Evolutionary conservation across 2,113 vertebrate species (phyloP).

Genomic region (Pseudorhombus dupliciocellatus): DNA sequence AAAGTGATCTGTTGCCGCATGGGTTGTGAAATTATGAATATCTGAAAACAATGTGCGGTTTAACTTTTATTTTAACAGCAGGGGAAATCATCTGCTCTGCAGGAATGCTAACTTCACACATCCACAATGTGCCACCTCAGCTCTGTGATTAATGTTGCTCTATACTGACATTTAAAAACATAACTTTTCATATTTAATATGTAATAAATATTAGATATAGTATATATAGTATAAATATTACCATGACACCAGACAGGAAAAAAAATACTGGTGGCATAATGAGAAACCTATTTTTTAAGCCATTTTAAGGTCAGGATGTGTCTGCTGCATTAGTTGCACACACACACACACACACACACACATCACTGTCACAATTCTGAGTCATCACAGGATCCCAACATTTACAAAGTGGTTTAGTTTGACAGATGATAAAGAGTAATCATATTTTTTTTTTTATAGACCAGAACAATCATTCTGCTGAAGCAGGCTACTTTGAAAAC

Average conservation of each 20-base stretch:
- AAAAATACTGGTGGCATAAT: background rate
- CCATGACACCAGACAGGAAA: background rate
- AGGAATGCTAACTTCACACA: background rate
- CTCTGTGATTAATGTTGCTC: background rate
- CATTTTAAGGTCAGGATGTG: too few relatives aligned
- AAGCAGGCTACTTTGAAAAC: background rate
- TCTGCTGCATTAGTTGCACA: too few relatives aligned
- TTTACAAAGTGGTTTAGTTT: background rate
- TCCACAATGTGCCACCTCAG: background rate
- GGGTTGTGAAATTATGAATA: background rate
- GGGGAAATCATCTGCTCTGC: background rate
- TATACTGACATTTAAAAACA: background rate
- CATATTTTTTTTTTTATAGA: background rate
- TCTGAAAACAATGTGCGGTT: background rate
- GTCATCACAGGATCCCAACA: background rate
- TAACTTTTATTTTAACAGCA: background rate
- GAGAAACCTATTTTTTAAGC: background rate
- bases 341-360: too few relatives aligned
- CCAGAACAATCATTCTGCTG: background rate
- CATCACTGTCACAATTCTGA: too few relatives aligned
- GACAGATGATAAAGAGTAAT: background rate
- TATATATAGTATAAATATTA: too few relatives aligned
- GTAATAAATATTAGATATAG: conserved; percentile 8
- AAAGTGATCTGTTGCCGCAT: background rate
- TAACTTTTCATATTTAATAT: background rate